phyloP scores from a whole-genome alignment of 1,140 invertebrate species.

The Eueides isabella region DNA sequence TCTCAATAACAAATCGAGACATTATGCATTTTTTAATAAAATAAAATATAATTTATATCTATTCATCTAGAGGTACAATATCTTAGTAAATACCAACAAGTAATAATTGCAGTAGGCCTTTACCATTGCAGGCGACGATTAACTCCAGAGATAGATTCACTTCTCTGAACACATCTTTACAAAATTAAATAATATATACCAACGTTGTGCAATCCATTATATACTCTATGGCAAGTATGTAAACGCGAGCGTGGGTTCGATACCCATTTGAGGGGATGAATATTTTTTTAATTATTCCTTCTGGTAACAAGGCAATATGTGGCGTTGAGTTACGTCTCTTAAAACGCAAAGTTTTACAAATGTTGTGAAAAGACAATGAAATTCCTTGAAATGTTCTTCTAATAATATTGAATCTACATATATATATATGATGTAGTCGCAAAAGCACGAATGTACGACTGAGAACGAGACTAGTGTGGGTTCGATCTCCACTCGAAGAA shows the following conservation, averaged over 20 bases:
- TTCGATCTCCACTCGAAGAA: neutral
- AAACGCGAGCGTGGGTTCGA: no score
- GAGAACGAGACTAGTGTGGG: neutral
- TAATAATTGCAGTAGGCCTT: slow-evolving; percentile 72
- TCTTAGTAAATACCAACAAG: slow-evolving; percentile 35
- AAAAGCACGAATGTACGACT: neutral
- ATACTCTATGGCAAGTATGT: no score
- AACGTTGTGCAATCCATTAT: slow-evolving; percentile 48
- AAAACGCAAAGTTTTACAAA: no score
- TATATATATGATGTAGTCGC: no score
- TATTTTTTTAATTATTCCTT: no score
- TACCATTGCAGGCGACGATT: slow-evolving; percentile 75
- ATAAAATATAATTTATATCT: neutral
- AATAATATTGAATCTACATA: no score
- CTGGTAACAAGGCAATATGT: no score
- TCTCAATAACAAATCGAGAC: no score
- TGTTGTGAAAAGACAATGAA: no score
- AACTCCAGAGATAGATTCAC: slow-evolving; percentile 62
- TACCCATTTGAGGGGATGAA: no score
- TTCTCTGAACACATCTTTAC: slow-evolving; percentile 68
- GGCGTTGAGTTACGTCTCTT: no score
- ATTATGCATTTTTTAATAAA: neutral
- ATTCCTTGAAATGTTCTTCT: no score
- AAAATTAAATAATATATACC: slow-evolving; percentile 71
- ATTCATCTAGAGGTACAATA: neutral